Conservation (phyloP, 1,140 invertebrate genomes). For the Philopotamus ludificatus region DNA sequence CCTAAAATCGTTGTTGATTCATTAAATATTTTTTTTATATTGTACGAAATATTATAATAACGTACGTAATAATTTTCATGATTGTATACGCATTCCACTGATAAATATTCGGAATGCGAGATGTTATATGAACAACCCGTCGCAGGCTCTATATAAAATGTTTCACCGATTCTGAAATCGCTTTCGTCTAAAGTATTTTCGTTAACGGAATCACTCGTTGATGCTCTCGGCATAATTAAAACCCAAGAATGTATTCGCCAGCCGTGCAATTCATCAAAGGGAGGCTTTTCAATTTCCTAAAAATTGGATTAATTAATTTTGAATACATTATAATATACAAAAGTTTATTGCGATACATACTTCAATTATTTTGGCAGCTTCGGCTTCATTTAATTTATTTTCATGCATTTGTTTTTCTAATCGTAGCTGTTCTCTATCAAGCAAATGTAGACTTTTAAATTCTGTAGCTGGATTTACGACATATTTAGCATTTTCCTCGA, state of each 20-base stretch:
- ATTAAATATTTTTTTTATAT: conserved; percentile 1
- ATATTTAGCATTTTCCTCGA: not conserved
- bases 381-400: conserved; percentile 2
- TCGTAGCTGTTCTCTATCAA: conserved; percentile 26
- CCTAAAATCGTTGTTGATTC: conserved; percentile 41
- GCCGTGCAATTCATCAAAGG: conserved; percentile 69
- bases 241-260: conserved; percentile 84
- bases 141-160: conserved; percentile 81
- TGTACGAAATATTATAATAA: conserved; percentile 12
- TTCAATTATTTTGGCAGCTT: not conserved
- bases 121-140: conserved; percentile 66
- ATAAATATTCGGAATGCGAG: conserved; percentile 65
- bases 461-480: conserved; percentile 15
- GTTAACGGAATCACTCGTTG: conserved; percentile 33
- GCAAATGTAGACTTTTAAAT: conserved; percentile 29
- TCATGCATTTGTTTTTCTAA: not conserved
- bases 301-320: conserved; percentile 4
- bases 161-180: conserved; percentile 48
- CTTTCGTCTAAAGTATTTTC: conserved; percentile 1
- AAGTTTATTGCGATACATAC: not conserved
- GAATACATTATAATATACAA: not conserved
- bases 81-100: conserved; percentile 85
- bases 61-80: conserved; percentile 82
- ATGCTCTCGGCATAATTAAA: conserved; percentile 61
- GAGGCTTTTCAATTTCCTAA: conserved; percentile 69